These are phyloP conservation scores for Creontiades dilutus DNA, from an alignment of 2,888 invertebrate genomes.

Conservation along the genomic window DNA sequence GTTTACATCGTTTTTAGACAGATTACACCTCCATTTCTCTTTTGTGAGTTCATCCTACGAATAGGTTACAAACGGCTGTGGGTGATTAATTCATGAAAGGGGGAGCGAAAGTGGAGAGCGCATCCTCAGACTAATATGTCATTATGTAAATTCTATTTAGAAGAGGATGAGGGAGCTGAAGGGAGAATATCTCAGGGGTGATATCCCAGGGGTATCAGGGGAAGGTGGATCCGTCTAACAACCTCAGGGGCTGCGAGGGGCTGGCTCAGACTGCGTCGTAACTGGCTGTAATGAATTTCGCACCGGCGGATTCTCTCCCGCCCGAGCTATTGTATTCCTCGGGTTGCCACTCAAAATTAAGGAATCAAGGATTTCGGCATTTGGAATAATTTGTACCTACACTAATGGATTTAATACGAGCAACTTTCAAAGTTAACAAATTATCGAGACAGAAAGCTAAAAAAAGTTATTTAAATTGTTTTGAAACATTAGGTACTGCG, in stretches of 20 bases:
- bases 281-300: slow-evolving; percentile 6
- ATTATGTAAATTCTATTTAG: slow-evolving; percentile 32
- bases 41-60: neutral
- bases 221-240: slow-evolving; percentile 4
- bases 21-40: too few relatives aligned
- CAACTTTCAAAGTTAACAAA: too few relatives aligned
- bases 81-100: slow-evolving; percentile 8
- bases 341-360: too few relatives aligned
- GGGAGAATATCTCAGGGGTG: neutral
- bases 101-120: neutral
- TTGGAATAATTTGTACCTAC: too few relatives aligned
- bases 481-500: too few relatives aligned
- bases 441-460: too few relatives aligned
- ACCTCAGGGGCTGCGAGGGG: neutral
- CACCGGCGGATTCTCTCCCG: neutral
- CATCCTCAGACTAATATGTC: slow-evolving; percentile 16
- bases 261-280: slow-evolving; percentile 15
- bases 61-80: neutral
- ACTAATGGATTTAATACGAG: too few relatives aligned
- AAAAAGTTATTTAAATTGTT: too few relatives aligned
- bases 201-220: slow-evolving; percentile 11
- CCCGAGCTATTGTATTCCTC: neutral
- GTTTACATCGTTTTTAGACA: too few relatives aligned
- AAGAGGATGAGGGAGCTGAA: neutral
- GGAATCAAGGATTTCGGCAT: too few relatives aligned